Percentiles rank a stretch among this genome's conserved stretches.
Conservation (phyloP, 2,888 invertebrate species). For the Apoda limacodes region DNA sequence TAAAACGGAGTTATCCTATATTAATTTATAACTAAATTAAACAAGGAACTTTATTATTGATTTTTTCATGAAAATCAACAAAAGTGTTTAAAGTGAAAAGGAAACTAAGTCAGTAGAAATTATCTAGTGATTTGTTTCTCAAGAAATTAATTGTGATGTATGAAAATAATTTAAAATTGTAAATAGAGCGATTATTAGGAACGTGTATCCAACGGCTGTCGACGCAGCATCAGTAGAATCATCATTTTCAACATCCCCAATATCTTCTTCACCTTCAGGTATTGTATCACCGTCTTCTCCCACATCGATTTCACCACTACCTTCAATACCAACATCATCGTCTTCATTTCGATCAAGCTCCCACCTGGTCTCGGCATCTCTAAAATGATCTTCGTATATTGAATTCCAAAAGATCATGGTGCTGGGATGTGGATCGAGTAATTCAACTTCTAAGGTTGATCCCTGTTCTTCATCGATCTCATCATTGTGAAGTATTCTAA, state of each 20-base stretch:
- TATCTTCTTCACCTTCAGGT: slow-evolving; percentile 13
- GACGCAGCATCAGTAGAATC: slow-evolving; percentile 33
- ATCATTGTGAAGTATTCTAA: slow-evolving; percentile 32
- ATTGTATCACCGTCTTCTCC: slow-evolving; percentile 16
- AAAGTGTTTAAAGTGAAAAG: slow-evolving; percentile 7
- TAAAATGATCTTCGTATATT: slow-evolving; percentile 38
- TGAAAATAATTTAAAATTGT: slow-evolving; percentile 36
- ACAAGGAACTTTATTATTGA: slow-evolving; percentile 14
- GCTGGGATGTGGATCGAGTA: slow-evolving; percentile 32
- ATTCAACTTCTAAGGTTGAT: slow-evolving; percentile 28
- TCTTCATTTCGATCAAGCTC: slow-evolving; percentile 9
- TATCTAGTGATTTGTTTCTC: slow-evolving; percentile 24
- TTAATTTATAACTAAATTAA: no score
- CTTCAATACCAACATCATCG: slow-evolving; percentile 14
- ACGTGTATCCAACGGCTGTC: slow-evolving; percentile 38
- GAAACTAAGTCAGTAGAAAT: slow-evolving; percentile 14
- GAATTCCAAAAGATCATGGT: slow-evolving; percentile 40
- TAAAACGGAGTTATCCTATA: no score
- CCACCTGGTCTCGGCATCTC: slow-evolving; percentile 29
- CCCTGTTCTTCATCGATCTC: slow-evolving; percentile 25
- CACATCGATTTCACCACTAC: slow-evolving; percentile 11
- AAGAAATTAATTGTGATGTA: slow-evolving; percentile 30
- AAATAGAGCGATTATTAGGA: slow-evolving; percentile 36
- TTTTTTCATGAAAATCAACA: slow-evolving; percentile 16
- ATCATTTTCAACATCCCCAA: slow-evolving; percentile 17